Evolutionary conservation across 1,140 invertebrate genomes (phyloP).

Genomic region (Leucophenga varia): DNA sequence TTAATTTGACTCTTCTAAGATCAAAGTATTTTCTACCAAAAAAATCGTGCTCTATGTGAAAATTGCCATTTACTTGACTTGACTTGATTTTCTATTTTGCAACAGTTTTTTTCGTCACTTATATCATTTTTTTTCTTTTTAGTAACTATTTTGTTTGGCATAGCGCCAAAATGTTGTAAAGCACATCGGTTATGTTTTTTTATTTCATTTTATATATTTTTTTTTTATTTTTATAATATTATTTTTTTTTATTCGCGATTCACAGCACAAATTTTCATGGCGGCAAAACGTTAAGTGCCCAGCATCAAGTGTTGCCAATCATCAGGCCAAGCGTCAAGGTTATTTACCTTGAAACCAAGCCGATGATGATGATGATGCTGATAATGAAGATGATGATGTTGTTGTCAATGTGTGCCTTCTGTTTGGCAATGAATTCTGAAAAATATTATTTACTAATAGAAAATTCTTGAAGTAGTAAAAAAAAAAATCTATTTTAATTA

Average conservation of each 20-base stretch:
- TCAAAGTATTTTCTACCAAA: too few species aligned
- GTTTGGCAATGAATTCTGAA: too few species aligned
- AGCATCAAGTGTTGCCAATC: not conserved
- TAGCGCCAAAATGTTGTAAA: constrained; percentile 16
- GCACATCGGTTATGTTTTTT: too few species aligned
- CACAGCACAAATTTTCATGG: not conserved
- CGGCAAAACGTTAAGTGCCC: not conserved
- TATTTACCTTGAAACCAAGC: constrained; percentile 8
- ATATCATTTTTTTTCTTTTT: too few species aligned
- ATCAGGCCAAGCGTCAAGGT: constrained; percentile 4
- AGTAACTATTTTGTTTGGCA: constrained; percentile 26
- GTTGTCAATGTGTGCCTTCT: too few species aligned
- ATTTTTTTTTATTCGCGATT: not conserved
- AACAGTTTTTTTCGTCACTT: too few species aligned
- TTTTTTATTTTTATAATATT: not conserved
- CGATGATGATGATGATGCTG: not conserved
- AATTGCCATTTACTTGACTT: too few species aligned
- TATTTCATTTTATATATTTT: constrained; percentile 5
- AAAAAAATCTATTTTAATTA: not conserved
- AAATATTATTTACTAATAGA: not conserved
- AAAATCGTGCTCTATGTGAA: too few species aligned
- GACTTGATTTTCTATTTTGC: too few species aligned
- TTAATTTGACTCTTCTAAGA: too few species aligned
- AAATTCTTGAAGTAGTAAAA: too few species aligned
- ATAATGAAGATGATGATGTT: not conserved